These are phyloP conservation scores for Hydra vulgaris DNA, from an alignment of 30 jellyfish, hydroid and myxozoan species.

Conservation along the genomic window DNA sequence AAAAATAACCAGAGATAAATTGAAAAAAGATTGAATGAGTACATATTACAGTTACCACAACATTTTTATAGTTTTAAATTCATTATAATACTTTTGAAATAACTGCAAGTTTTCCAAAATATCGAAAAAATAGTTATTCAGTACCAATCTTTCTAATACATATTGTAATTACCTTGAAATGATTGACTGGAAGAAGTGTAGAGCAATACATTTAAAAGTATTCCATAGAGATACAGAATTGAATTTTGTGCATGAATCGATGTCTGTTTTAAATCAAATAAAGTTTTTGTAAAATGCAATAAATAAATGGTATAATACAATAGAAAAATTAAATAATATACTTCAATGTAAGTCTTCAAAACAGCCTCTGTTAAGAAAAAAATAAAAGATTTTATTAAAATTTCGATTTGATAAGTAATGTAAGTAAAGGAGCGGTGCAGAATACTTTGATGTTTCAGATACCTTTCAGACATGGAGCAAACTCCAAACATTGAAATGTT, in stretches of 20 bases:
- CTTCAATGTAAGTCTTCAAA: neutral
- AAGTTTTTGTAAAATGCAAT: neutral
- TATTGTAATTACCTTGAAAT: neutral
- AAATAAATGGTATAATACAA: neutral
- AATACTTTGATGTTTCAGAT: no score
- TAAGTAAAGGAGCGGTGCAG: no score
- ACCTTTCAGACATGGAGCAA: no score
- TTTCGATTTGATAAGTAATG: neutral
- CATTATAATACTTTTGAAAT: no score
- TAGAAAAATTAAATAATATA: neutral
- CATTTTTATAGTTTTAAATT: no score
- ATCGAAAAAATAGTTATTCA: no score
- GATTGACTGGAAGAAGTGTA: neutral
- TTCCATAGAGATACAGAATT: neutral
- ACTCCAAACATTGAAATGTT: no score
- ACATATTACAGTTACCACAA: no score
- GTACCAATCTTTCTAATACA: no score
- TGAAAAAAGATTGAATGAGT: no score
- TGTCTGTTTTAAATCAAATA: neutral
- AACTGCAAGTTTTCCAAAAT: no score
- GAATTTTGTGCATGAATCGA: neutral
- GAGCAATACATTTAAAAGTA: neutral
- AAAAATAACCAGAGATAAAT: no score
- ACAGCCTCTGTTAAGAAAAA: conserved; percentile 3
- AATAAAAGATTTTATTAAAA: neutral